These are phyloP conservation scores for Eristalis pertinax DNA, from an alignment of 2,888 invertebrate species.

Conservation along the genomic window DNA sequence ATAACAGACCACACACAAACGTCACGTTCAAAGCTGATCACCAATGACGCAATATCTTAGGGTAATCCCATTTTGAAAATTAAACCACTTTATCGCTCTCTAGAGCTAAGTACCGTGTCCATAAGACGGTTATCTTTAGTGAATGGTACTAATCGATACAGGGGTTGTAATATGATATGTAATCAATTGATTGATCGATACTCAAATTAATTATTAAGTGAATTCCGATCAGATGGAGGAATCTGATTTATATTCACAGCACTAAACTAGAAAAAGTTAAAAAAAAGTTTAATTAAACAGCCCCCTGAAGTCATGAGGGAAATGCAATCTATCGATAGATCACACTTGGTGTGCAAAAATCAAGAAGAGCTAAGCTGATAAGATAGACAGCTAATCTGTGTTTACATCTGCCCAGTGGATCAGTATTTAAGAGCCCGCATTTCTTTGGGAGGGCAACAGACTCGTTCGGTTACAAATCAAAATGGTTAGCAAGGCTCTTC, in stretches of 20 bases:
- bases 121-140: not conserved
- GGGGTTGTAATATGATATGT: not conserved
- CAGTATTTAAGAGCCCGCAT: slow-evolving; percentile 3
- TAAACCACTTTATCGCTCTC: not conserved
- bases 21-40: not conserved
- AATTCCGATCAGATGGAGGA: not conserved
- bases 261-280: not conserved
- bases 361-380: slow-evolving; percentile 1
- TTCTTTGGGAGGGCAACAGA: not conserved
- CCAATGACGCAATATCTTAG: not conserved
- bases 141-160: not conserved
- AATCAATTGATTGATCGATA: not conserved
- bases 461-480: not conserved
- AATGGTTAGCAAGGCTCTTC: slow-evolving; percentile 27
- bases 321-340: not conserved
- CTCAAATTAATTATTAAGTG: not conserved
- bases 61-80: not conserved
- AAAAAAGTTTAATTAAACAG: not conserved
- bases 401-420: not conserved
- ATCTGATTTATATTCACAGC: not conserved
- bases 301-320: not conserved
- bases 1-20: not conserved
- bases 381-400: slow-evolving; percentile 8
- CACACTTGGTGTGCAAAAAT: slow-evolving; percentile 2
- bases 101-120: not conserved